Evolutionary conservation across 2,888 invertebrate genomes (phyloP), one percentile per base, ranked within the genome.

Genomic region (Yponomeuta sedellus): DNA sequence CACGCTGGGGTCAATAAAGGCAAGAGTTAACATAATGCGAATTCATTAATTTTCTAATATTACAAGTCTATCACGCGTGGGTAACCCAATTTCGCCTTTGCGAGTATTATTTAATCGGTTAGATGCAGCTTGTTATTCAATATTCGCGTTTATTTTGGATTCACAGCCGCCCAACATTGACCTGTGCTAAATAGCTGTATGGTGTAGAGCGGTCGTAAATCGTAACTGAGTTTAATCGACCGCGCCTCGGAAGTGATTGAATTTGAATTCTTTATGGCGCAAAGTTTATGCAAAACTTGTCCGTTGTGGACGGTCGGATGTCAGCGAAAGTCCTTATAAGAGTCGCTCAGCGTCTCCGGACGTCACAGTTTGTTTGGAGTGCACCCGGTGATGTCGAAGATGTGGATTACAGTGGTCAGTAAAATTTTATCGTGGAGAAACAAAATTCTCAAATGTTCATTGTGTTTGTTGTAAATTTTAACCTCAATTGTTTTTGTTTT

Each of bases 291-390:
- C 77, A 73, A 80, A 83, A 79, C 78, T 72, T 16, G 44, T 52
- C 44, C 16, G 44, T 16, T 16, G 16, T 52, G 44, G 73, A 74
- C 73, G 75, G 78, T 75, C 71, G 71, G 73, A 69, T 73, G 68
- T 76, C 69, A 74, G 80, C 75, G 83, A 84, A 83, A 85, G 82
- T 75, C 73, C 80, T 81, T 81, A 85, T 82, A 85, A 79, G 82
- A 78, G 79, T 67, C 75, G 75, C 77, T 73, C 69, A 70, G 11
- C 69, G 69, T 68, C 71, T 62, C 69, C 64, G 65, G 16, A 39
- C 67, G 65, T 71, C 70, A 75, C 81, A 83, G 78, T 80, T 75
- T 66, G 68, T 74, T 71, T 20, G 25, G 39, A 44, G 22, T 52
- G 44, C 19, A 11, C 22, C n/a, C 22, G 44, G 10, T 5, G 63